Percentiles rank a stretch among this genome's conserved stretches.
Conservation (phyloP, 1,140 invertebrate genomes). For the Papilio machaon region DNA sequence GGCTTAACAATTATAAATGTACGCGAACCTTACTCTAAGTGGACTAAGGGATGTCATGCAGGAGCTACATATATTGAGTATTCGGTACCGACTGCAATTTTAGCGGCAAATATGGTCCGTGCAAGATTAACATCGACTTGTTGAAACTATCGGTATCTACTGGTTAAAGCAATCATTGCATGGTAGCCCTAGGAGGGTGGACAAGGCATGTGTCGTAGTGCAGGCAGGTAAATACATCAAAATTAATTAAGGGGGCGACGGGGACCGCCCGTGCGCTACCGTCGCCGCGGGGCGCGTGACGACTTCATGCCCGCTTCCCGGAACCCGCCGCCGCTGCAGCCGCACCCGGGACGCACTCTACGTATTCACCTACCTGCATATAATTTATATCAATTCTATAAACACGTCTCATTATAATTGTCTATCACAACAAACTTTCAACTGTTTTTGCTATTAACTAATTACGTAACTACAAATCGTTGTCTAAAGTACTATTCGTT, state of each 20-base stretch:
- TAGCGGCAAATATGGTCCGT: neutral
- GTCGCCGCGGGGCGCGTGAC: slow-evolving; percentile 70
- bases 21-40: neutral
- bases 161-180: neutral
- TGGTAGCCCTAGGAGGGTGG: neutral
- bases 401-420: neutral
- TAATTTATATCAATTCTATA: neutral
- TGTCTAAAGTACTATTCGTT: neutral
- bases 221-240: slow-evolving; percentile 73
- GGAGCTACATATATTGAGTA: neutral
- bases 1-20: neutral
- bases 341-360: slow-evolving; percentile 38
- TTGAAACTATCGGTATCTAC: neutral
- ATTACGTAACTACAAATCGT: neutral
- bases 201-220: slow-evolving; percentile 27
- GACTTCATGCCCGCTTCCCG: slow-evolving; percentile 76
- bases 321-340: slow-evolving; percentile 51
- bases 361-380: slow-evolving; percentile 26
- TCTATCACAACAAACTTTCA: slow-evolving; percentile 2
- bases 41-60: neutral
- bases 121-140: neutral
- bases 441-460: neutral
- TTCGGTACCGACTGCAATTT: neutral
- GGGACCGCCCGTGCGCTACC: slow-evolving; percentile 75
- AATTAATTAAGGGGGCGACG: slow-evolving; percentile 76